Base-by-base conservation (phyloP, 2,888 invertebrate species). In the Acronicta aceris region DNA sequence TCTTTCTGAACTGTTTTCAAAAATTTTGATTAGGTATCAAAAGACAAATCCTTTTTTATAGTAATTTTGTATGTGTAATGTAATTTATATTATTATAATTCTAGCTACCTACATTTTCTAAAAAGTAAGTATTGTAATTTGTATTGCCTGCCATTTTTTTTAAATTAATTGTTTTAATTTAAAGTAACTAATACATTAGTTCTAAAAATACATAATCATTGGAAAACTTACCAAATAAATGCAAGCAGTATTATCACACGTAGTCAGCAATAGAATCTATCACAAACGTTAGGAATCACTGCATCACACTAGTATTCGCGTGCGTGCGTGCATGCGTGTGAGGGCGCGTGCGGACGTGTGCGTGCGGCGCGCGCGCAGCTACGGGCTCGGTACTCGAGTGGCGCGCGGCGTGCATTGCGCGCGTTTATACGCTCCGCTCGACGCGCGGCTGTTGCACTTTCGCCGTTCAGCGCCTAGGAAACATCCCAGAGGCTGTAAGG, bases 361-460 rank as follows among this genome's bases (percentile, higher is more conserved):
- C 65, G 71, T 71, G 72, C 60, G 74, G 83, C 86, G 89, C 89
- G 86, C 88, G 86, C 87, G 83, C 86, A 69, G 75, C 82, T 77
- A 74, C 82, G 76, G 66, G 78, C 81, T 83, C 81, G 70, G 81
- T 81, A 83, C 88, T 89, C 88, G 89, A 93, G 87, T 92, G 93
- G 82, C 84, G 84, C 83, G 85, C 84, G 83, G 74, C 81, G 77
- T 65, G 75, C 74, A 69, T 62, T 53, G 86, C 88, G 67, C 81
- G 71, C 81, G 92, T 87, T 92, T 94, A 90, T 94, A 94, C 93
- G 85, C 72, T 52, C 47, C 72, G 67, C 69, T 68, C 71, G 77
- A 73, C 83, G 87, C 81, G 84, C 85, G 85, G 86, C 78, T 84
- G 79, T 75, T 84, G 84, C 84, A 93, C 94, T 94, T 94, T 94